phyloP scores from a whole-genome alignment of 2,113 vertebrate species.

The Osmerus mordax region DNA sequence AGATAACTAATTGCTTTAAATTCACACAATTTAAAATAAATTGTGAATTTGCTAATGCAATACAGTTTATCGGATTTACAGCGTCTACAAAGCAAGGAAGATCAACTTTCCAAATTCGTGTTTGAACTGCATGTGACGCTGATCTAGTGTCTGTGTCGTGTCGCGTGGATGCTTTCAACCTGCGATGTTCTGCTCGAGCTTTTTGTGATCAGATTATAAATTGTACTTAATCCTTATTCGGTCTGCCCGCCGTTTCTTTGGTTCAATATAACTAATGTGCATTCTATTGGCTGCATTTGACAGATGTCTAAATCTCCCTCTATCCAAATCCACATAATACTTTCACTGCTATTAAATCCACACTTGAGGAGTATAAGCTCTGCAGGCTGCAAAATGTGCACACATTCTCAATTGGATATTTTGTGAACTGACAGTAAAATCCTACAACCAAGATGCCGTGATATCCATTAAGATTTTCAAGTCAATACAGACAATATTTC shows the following conservation, averaged over 20 bases:
- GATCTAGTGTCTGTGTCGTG: conserved; percentile 3
- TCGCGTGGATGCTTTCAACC: conserved; percentile 27
- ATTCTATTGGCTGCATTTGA: conserved; percentile 72
- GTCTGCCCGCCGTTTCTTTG: conserved; percentile 44
- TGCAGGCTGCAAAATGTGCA: not conserved
- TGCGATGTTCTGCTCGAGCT: conserved; percentile 14
- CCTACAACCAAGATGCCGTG: conserved; percentile 44
- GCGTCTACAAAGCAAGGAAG: too few relatives aligned
- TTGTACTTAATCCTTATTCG: conserved; percentile 68
- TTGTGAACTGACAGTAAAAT: not conserved
- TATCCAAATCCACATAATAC: conserved; percentile 67
- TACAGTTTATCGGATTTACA: too few relatives aligned
- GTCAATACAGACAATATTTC: conserved; percentile 74
- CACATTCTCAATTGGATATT: not conserved
- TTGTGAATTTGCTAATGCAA: too few relatives aligned
- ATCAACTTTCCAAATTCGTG: too few relatives aligned
- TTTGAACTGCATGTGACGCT: conserved; percentile 21
- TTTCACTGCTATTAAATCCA: conserved; percentile 73
- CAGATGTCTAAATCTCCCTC: conserved; percentile 70
- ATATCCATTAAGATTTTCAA: conserved; percentile 71
- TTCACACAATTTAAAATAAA: too few relatives aligned
- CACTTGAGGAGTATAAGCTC: conserved; percentile 50
- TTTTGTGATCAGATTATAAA: conserved; percentile 73
- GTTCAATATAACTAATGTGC: conserved; percentile 72
- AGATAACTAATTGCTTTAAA: too few relatives aligned